phyloP scores from a whole-genome alignment of 2,888 invertebrate species.

The Epicampocera succincta region DNA sequence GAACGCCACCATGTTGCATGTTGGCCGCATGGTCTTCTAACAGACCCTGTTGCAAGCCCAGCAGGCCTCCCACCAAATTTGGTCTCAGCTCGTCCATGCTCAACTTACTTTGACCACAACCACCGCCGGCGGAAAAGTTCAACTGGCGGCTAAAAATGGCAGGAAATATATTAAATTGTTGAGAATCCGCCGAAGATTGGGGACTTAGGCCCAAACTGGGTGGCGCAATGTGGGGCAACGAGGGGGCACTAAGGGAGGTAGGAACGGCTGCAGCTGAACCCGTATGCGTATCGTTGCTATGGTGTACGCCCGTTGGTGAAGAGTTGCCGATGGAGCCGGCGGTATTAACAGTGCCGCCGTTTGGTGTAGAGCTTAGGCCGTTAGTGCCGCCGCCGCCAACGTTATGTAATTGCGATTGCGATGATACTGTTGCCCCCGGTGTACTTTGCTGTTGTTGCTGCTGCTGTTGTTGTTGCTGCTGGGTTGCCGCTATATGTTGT shows the following conservation, averaged over 20 bases:
- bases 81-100: constrained; percentile 92
- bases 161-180: constrained; percentile 93
- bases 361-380: constrained; percentile 68
- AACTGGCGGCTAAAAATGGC: constrained; percentile 94
- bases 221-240: constrained; percentile 76
- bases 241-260: constrained; percentile 73
- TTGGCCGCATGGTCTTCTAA: constrained; percentile 88
- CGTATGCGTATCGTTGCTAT: constrained; percentile 72
- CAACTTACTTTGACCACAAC: constrained; percentile 89
- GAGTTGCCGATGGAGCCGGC: constrained; percentile 78
- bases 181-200: constrained; percentile 82
- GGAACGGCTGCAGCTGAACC: constrained; percentile 72
- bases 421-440: constrained; percentile 44
- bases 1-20: constrained; percentile 80
- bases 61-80: constrained; percentile 89
- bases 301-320: constrained; percentile 76
- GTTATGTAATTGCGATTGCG: constrained; percentile 69
- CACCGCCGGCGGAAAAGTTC: constrained; percentile 87
- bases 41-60: constrained; percentile 89
- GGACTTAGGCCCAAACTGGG: constrained; percentile 81
- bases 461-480: constrained; percentile 65
- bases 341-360: constrained; percentile 73
- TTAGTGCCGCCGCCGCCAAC: constrained; percentile 71
- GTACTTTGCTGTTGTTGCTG: constrained; percentile 63
- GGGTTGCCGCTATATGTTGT: constrained; percentile 64